Evolutionary conservation across 2,797 vertebrate species (phyloP).

Genomic region (Chromobotia macracanthus): DNA sequence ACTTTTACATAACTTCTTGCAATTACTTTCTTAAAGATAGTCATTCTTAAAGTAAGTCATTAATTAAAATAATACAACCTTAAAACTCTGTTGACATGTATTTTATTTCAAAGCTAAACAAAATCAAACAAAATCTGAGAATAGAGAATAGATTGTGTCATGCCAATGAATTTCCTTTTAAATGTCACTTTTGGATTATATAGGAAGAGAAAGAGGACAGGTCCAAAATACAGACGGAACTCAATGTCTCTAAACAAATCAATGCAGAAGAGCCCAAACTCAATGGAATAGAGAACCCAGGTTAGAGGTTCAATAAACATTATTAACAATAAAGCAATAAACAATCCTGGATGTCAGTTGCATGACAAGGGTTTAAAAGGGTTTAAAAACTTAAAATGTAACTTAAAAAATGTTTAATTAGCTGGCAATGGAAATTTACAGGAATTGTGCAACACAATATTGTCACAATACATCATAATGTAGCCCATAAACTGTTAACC

Average conservation of each 20-base stretch:
- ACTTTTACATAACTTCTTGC: not conserved
- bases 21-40: not conserved
- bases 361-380: not conserved
- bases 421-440: not conserved
- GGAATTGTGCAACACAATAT: not conserved
- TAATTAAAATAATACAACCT: not conserved
- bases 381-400: not conserved
- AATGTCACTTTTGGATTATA: not conserved
- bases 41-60: not conserved
- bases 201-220: slow-evolving; percentile 60
- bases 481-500: too few relatives aligned
- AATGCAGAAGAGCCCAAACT: slow-evolving; percentile 7
- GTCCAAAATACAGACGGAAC: slow-evolving; percentile 29
- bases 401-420: not conserved
- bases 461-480: too few relatives aligned
- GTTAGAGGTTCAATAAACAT: slow-evolving; percentile 60
- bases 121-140: not conserved
- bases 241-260: slow-evolving; percentile 27
- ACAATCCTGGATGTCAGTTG: not conserved
- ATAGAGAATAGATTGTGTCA: not conserved
- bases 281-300: slow-evolving; percentile 70
- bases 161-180: not conserved
- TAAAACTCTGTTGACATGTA: too few relatives aligned
- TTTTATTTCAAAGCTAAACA: too few relatives aligned
- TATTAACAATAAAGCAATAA: not conserved